Percentiles rank a stretch among this genome's conserved stretches.
phyloP scores from a whole-genome alignment of 2,797 vertebrate species.

The Phoeniculus purpureus region DNA sequence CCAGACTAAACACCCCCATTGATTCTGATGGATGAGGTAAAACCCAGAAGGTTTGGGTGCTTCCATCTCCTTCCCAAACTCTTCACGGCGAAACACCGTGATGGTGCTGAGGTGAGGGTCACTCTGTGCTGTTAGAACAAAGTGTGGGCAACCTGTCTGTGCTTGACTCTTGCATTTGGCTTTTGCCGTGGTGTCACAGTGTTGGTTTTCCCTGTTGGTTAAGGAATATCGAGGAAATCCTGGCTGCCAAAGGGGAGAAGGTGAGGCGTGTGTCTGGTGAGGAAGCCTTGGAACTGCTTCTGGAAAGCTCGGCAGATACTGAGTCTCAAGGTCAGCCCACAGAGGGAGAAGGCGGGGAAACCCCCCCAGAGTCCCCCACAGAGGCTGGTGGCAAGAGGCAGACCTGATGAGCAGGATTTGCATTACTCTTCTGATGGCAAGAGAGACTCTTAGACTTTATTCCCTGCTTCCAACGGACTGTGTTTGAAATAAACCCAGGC shows the following conservation, averaged over 20 bases:
- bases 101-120: accelerated
- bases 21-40: background rate
- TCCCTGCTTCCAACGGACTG: background rate
- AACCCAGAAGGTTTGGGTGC: background rate
- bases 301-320: slow-evolving; percentile 25
- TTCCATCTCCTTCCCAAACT: background rate
- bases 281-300: slow-evolving; percentile 83
- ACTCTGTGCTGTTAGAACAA: accelerated
- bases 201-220: background rate
- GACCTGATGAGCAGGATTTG: background rate
- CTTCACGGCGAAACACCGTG: accelerated
- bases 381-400: slow-evolving; percentile 5
- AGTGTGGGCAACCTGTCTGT: accelerated
- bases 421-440: background rate
- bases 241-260: slow-evolving; percentile 90
- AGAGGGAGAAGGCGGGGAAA: background rate
- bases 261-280: slow-evolving; percentile 82
- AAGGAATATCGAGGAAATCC: slow-evolving; percentile 97
- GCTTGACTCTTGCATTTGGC: background rate
- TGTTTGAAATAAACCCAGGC: slow-evolving; percentile 24
- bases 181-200: background rate
- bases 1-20: background rate
- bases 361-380: background rate
- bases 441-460: background rate
- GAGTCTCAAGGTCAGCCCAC: background rate